These are phyloP conservation scores for Agrotis clavis DNA, from an alignment of 2,888 invertebrate species.

Conservation along the genomic window DNA sequence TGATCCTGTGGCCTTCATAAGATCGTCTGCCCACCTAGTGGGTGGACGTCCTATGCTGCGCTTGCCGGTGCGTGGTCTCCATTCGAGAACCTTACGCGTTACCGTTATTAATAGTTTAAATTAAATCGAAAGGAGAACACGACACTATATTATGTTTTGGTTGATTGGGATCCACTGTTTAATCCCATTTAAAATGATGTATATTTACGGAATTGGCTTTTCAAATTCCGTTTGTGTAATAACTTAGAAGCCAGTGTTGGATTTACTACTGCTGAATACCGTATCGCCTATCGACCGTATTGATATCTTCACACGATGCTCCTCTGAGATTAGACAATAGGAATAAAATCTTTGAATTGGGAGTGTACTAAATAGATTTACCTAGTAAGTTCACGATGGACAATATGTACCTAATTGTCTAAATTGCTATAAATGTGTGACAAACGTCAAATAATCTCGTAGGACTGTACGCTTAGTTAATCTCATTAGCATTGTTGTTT, in stretches of 20 bases:
- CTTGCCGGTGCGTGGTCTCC: too few relatives aligned
- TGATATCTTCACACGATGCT: not conserved
- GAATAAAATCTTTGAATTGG: not conserved
- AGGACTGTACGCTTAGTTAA: not conserved
- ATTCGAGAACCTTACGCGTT: too few relatives aligned
- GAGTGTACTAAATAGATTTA: not conserved
- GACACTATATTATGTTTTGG: not conserved
- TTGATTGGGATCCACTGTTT: not conserved
- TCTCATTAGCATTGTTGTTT: not conserved
- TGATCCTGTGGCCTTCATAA: too few relatives aligned
- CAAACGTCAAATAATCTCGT: not conserved
- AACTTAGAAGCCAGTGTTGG: not conserved
- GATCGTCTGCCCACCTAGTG: too few relatives aligned
- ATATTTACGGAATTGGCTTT: not conserved
- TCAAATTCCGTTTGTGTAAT: not conserved
- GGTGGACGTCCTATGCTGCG: too few relatives aligned
- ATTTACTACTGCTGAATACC: not conserved
- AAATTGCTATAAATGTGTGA: not conserved
- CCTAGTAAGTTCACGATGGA: not conserved
- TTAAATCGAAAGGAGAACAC: conserved; percentile 3
- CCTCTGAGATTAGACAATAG: not conserved
- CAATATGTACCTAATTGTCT: not conserved
- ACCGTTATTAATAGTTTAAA: too few relatives aligned
- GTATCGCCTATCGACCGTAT: not conserved
- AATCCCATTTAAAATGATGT: not conserved